Evolutionary conservation across 2,797 vertebrate species (phyloP).

Genomic region (Crenuchus spilurus): DNA sequence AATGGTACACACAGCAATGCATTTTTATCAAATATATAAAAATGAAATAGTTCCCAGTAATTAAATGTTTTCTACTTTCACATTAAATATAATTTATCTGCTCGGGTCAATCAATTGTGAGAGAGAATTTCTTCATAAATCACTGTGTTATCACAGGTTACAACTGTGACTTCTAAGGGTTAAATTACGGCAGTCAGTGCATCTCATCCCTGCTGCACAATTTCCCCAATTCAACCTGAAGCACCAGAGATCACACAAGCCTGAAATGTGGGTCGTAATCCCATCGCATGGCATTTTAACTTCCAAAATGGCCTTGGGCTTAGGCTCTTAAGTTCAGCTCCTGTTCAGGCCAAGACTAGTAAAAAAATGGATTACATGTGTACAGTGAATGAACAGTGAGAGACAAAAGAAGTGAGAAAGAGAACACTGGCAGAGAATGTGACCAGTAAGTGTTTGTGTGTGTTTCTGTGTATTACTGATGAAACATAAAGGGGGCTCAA

Average conservation of each 20-base stretch:
- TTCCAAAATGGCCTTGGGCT: slow-evolving; percentile 29
- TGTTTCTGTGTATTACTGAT: background rate
- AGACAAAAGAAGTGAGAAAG: background rate
- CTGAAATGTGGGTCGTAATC: slow-evolving; percentile 19
- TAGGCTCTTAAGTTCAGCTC: slow-evolving; percentile 5
- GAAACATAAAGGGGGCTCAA: background rate
- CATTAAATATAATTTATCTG: no score
- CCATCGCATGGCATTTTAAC: slow-evolving; percentile 15
- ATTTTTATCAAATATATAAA: no score
- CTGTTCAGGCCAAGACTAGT: slow-evolving; percentile 20
- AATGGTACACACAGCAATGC: no score
- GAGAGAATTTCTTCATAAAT: no score
- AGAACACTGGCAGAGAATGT: background rate
- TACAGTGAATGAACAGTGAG: slow-evolving; percentile 2
- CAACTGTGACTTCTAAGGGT: no score
- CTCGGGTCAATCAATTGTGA: no score
- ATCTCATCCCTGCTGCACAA: background rate
- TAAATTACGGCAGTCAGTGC: background rate
- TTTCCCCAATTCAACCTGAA: slow-evolving; percentile 1
- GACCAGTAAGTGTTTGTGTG: slow-evolving; percentile 2
- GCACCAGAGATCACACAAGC: background rate
- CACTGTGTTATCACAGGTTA: no score
- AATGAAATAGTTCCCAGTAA: no score
- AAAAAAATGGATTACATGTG: background rate
- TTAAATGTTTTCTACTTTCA: no score